phyloP scores from a whole-genome alignment of 2,113 vertebrate species.

The Gila orcuttii region DNA sequence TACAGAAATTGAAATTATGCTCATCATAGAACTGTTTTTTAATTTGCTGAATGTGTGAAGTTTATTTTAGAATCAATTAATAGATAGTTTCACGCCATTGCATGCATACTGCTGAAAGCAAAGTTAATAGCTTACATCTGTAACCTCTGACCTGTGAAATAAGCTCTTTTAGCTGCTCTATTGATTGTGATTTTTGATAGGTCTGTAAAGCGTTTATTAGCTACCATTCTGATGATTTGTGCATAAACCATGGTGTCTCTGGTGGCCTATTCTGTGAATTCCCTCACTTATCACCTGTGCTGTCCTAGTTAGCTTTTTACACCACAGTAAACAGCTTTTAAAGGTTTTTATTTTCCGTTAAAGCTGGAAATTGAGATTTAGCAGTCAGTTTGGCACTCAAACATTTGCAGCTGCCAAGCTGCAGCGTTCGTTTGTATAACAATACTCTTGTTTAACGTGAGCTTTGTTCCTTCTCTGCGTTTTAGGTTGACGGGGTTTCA shows the following conservation, averaged over 20 bases:
- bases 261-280: conserved; percentile 14
- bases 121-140: conserved; percentile 6
- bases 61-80: not conserved
- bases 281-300: conserved; percentile 12
- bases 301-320: conserved; percentile 34
- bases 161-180: conserved; percentile 11
- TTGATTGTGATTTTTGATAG: conserved; percentile 45
- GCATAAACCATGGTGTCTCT: conserved; percentile 8
- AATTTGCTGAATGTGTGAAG: not conserved
- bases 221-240: conserved; percentile 28
- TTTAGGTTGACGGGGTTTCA: conserved; percentile 97
- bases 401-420: not conserved
- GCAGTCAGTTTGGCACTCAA: not conserved
- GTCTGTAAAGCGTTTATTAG: conserved; percentile 43
- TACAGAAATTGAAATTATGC: not conserved
- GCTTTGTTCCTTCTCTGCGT: conserved; percentile 56
- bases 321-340: conserved; percentile 21
- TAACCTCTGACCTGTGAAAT: conserved; percentile 48
- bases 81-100: not conserved
- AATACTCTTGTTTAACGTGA: not conserved
- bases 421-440: not conserved
- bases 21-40: not conserved
- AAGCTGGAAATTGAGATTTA: conserved; percentile 50
- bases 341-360: conserved; percentile 13
- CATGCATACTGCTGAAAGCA: conserved; percentile 11